Base-by-base conservation (phyloP, 1,140 invertebrate species). In the Drosophila oshimai region DNA sequence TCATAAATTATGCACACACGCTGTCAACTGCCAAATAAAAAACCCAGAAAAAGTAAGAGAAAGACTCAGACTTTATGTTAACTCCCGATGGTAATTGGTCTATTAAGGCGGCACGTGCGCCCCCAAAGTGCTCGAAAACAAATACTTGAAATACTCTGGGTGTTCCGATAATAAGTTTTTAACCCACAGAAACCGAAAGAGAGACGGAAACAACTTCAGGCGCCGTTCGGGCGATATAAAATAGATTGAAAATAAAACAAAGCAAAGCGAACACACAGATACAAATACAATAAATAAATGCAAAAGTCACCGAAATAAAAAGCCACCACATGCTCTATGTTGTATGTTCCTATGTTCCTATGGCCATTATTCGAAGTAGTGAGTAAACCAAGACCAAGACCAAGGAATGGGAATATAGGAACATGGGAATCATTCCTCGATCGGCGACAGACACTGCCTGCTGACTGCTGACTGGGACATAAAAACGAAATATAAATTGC, bases 401-500 rank as follows among this genome's bases (percentile, higher is more conserved):
- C 51, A 57, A 18, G 55, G 17, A 60, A 28, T 39, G 17, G 22
- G 39, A 10, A 22, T 36, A 22, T 36, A n/a, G 15, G 15, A 51
- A 46, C 53, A 69, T 50, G 4, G 33, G 31, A 36, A 33, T 46
- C 22, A 60, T 61, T 46, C 22, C 55, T 61, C 37, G 18, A 39
- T 6, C 28, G 58, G 47, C 53, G 51, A 57, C 51, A 53, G 37
- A 45, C 3, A 29, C 42, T 17, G 31, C 37, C n/a, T n/a, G 15
- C 39, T 61, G 64, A 49, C 55, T 15, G 60, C 67, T 47, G 54
- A 58, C 55, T 49, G 61, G 60, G 68, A 72, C 68, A 87, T 81
- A 76, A 86, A 86, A 86, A 87, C 74, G 72, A 81, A 87, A 87
- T 87, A 81, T 86, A 87, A 86, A 86, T 86, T 87, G 81, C 81